Evolutionary conservation across 2,797 vertebrate genomes (phyloP).

Genomic region (Sebastes vulpes): DNA sequence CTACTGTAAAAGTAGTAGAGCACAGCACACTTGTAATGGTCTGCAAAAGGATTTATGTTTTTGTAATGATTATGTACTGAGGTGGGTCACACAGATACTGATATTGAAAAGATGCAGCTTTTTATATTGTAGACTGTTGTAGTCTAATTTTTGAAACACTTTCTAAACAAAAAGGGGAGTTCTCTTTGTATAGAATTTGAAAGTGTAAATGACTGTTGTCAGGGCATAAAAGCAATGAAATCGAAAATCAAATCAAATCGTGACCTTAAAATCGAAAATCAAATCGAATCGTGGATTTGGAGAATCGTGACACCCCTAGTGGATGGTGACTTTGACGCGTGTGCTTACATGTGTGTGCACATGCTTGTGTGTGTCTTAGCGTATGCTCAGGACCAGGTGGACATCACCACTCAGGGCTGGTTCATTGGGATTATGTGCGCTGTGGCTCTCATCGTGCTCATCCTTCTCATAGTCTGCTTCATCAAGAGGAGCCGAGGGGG

Average conservation of each 20-base stretch:
- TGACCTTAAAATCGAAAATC: too few relatives aligned
- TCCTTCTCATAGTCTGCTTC: constrained; percentile 96
- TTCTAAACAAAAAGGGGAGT: neutral
- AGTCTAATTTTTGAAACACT: neutral
- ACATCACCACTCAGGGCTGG: constrained; percentile 98
- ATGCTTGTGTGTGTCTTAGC: constrained; percentile 78
- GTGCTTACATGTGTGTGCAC: neutral
- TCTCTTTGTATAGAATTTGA: neutral
- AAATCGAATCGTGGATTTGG: too few relatives aligned
- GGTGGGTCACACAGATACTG: neutral
- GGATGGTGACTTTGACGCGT: neutral
- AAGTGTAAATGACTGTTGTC: neutral
- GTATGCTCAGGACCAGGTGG: constrained; percentile 94
- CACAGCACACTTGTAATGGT: neutral
- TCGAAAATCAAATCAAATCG: too few relatives aligned
- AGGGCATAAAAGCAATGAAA: too few relatives aligned
- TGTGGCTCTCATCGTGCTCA: constrained; percentile 96
- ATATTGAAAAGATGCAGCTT: neutral
- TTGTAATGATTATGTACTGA: neutral
- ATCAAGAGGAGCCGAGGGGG: constrained; percentile 98
- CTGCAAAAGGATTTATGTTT: neutral
- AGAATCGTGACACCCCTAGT: neutral
- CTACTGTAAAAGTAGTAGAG: neutral
- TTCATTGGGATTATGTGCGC: constrained; percentile 99
- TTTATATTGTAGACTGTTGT: neutral